Percentiles rank a stretch among this genome's conserved stretches.
Conservation (phyloP, 2,888 invertebrate genomes). For the Acrobasis consociella region DNA sequence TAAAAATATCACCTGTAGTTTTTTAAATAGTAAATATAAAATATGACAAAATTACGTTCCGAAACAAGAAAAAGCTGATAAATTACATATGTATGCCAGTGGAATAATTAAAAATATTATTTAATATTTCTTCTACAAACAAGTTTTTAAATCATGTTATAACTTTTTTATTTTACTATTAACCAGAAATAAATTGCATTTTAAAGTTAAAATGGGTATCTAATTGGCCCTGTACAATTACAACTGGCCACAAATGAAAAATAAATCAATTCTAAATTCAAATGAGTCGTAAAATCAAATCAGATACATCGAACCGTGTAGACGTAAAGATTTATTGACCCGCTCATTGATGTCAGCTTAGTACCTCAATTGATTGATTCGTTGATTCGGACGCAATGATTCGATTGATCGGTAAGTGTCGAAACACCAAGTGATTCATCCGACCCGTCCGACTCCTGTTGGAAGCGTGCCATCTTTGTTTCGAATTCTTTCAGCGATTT, state of each 20-base stretch:
- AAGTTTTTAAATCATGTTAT: too few relatives aligned
- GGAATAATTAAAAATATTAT: too few relatives aligned
- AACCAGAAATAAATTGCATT: too few relatives aligned
- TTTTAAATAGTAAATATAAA: too few relatives aligned
- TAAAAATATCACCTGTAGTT: too few relatives aligned
- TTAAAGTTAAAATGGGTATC: too few relatives aligned
- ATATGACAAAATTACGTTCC: too few relatives aligned
- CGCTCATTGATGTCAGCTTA: slow-evolving; percentile 21
- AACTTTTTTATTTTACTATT: too few relatives aligned
- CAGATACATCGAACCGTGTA: slow-evolving; percentile 13
- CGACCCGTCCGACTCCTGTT: slow-evolving; percentile 23
- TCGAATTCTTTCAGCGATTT: slow-evolving; percentile 25
- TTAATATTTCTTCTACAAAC: too few relatives aligned
- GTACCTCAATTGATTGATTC: slow-evolving; percentile 22
- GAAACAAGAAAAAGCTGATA: too few relatives aligned
- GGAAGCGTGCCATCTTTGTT: slow-evolving; percentile 36
- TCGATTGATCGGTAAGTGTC: slow-evolving; percentile 23
- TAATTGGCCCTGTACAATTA: too few relatives aligned
- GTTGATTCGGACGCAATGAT: slow-evolving; percentile 16
- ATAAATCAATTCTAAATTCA: slow-evolving; percentile 3
- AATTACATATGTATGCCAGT: too few relatives aligned
- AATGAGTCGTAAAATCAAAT: slow-evolving; percentile 17
- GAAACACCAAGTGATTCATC: slow-evolving; percentile 22
- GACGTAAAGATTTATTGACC: slow-evolving; percentile 21
- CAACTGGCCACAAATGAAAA: background rate